phyloP scores from a whole-genome alignment of 2,797 vertebrate genomes.

The Dallia pectoralis region DNA sequence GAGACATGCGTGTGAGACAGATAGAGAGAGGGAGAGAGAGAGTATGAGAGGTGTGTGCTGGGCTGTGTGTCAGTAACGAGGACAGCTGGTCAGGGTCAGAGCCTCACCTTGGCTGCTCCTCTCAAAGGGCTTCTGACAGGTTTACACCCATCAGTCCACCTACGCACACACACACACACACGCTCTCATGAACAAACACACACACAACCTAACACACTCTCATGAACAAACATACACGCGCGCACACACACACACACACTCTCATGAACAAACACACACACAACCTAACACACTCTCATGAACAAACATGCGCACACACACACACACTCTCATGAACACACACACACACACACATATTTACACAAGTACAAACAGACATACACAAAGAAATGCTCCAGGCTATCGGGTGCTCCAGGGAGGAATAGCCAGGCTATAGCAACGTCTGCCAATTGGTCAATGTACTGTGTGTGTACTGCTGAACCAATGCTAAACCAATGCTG shows the following conservation, averaged over 20 bases:
- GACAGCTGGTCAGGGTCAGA: slow-evolving; percentile 74
- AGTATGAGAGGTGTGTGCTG: slow-evolving; percentile 14
- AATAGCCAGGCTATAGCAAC: slow-evolving; percentile 67
- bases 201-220: background rate
- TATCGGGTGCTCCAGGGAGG: slow-evolving; percentile 56
- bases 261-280: background rate
- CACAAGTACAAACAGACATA: slow-evolving; percentile 24
- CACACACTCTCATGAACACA: background rate
- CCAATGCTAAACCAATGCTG: too few species aligned
- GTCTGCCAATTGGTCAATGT: slow-evolving; percentile 71
- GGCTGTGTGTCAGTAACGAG: slow-evolving; percentile 69
- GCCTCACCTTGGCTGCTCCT: slow-evolving; percentile 69
- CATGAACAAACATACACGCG: background rate
- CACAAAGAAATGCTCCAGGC: slow-evolving; percentile 41
- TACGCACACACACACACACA: slow-evolving; percentile 45
- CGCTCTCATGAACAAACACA: background rate
- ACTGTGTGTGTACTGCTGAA: too few species aligned
- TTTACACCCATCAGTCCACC: slow-evolving; percentile 66
- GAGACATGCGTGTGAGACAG: background rate
- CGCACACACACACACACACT: background rate
- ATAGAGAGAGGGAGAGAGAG: background rate
- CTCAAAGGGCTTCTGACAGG: slow-evolving; percentile 67
- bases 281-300: background rate
- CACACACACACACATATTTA: slow-evolving; percentile 3
- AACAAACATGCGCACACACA: slow-evolving; percentile 27